These are phyloP conservation scores for Pocillopora grandis DNA, from an alignment of 92 coral and sea anemone genomes.

Conservation along the genomic window DNA sequence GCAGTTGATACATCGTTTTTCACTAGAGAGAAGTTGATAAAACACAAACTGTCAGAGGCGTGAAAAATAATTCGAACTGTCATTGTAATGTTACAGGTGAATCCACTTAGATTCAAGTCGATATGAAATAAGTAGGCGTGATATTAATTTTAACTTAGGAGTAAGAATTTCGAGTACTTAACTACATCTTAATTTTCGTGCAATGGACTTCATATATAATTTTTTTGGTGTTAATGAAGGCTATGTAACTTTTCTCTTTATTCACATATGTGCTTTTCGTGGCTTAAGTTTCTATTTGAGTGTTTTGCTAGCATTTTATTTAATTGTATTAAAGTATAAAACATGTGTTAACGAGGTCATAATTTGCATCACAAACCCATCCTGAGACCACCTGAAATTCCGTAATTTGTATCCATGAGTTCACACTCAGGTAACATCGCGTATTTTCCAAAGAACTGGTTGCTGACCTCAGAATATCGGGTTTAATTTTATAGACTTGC, in stretches of 20 bases:
- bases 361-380: constrained; percentile 11
- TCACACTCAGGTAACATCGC: background rate
- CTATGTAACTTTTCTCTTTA: background rate
- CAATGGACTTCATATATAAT: background rate
- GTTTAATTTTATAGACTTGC: background rate
- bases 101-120: background rate
- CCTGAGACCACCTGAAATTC: background rate
- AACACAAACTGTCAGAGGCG: too few species aligned
- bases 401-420: background rate
- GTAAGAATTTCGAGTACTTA: background rate
- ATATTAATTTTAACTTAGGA: background rate
- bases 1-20: background rate
- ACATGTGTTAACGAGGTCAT: background rate
- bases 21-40: too few species aligned
- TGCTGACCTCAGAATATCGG: background rate
- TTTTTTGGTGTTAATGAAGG: background rate
- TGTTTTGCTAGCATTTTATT: background rate
- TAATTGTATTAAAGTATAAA: background rate
- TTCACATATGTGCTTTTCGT: background rate
- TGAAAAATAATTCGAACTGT: too few species aligned
- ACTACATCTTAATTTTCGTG: background rate
- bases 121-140: background rate
- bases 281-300: background rate
- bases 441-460: background rate
- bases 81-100: too few species aligned